Conservation (phyloP, 1,140 invertebrate genomes). For the Tachypleus tridentatus region DNA sequence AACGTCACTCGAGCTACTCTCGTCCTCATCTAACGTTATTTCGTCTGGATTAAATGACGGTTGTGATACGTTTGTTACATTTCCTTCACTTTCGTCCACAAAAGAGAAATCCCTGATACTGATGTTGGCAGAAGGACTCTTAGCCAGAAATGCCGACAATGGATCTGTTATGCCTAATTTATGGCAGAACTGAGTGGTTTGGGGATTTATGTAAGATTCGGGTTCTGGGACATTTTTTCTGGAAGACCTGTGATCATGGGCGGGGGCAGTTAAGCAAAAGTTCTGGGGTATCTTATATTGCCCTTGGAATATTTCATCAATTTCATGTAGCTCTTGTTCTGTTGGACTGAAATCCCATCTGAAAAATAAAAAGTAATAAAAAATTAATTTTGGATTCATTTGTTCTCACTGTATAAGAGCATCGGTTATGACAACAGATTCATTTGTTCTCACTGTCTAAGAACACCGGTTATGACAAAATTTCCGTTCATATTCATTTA, state of each 20-base stretch:
- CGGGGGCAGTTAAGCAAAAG: conserved; percentile 57
- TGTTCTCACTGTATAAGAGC: too few species aligned
- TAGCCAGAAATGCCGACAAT: background rate
- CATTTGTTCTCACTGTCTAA: too few species aligned
- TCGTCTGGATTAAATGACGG: conserved; percentile 13
- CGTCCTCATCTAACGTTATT: conserved; percentile 13
- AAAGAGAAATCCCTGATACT: conserved; percentile 7
- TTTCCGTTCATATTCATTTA: too few species aligned
- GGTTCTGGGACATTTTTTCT: conserved; percentile 28
- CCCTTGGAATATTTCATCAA: conserved; percentile 50
- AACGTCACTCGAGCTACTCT: background rate
- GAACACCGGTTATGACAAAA: too few species aligned
- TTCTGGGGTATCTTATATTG: conserved; percentile 56
- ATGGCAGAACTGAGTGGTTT: conserved; percentile 69
- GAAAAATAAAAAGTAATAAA: too few species aligned
- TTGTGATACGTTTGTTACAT: background rate
- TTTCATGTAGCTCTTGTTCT: conserved; percentile 52
- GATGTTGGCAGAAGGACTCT: background rate
- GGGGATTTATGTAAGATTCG: conserved; percentile 54
- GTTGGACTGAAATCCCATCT: conserved; percentile 62
- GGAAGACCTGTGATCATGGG: conserved; percentile 42
- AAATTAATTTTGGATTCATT: too few species aligned
- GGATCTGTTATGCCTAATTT: conserved; percentile 66
- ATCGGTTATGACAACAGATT: too few species aligned
- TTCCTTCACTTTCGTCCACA: background rate